phyloP scores from a whole-genome alignment of 2,888 invertebrate genomes.

The Andrena hattorfiana region DNA sequence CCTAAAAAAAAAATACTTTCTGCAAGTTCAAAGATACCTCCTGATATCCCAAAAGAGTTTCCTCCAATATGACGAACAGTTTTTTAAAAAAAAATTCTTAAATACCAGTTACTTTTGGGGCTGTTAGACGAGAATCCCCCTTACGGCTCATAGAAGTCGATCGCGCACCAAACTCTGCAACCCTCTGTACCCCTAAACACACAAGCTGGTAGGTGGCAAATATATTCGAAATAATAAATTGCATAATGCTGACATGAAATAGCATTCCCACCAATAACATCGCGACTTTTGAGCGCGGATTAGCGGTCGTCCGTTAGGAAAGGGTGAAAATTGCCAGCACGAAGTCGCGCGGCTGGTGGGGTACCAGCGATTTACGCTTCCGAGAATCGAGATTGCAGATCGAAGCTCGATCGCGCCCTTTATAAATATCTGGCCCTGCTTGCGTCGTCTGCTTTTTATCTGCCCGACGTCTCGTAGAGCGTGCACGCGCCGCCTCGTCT shows the following conservation, averaged over 20 bases:
- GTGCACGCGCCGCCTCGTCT: conserved; percentile 33
- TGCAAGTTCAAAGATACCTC: no score
- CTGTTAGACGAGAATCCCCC: no score
- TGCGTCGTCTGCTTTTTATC: conserved; percentile 49
- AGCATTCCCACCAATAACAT: neutral
- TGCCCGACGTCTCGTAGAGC: neutral
- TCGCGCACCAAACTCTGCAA: no score
- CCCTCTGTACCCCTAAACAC: no score
- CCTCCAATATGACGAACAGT: no score
- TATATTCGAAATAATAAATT: neutral
- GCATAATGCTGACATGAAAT: neutral
- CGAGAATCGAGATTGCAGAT: conserved; percentile 46
- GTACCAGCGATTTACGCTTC: conserved; percentile 32
- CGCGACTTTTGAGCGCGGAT: conserved; percentile 1
- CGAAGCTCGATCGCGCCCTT: conserved; percentile 36
- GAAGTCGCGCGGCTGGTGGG: neutral
- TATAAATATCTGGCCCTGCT: conserved; percentile 51
- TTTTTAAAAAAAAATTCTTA: no score
- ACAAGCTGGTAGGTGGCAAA: neutral
- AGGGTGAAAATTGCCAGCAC: neutral
- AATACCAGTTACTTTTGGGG: no score
- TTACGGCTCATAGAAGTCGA: no score
- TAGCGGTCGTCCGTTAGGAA: neutral
- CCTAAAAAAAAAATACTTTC: no score
- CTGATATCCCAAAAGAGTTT: no score